Base-by-base conservation (phyloP, 2,888 invertebrate genomes). In the Drosophila barbarae region DNA sequence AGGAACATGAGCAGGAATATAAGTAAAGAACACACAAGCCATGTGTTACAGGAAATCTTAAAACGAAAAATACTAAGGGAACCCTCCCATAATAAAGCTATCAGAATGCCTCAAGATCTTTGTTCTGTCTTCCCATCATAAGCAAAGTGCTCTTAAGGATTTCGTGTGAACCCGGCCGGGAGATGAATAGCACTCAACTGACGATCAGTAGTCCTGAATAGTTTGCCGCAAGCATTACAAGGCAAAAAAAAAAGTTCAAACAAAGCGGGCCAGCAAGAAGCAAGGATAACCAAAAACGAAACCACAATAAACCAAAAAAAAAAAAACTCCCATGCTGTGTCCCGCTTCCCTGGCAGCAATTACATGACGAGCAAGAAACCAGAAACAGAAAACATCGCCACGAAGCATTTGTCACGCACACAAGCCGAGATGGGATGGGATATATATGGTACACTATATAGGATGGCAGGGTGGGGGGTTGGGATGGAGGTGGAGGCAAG, bases 391-490 rank as follows among this genome's bases (percentile, higher is more conserved):
- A 79, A 73, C 69, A 72, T 75, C 72, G 71, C 66, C 74, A 66
- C 65, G 58, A 41, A 63, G 83, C 73, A 84, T 85, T 85, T 86
- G 85, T 83, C 87, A 86, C 74, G 81, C 85, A 84, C 74, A 72
- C 59, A 51, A 42, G 49, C 50, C 36, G 68, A 38, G 30, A 26
- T 47, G 63, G 61, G 13, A 61, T 13, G 65, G 65, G 49, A 36
- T 41, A 35, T 28, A 35, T 28, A 18, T 18, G 18, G 18, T 18
- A 5, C 30, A 47, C 46, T 47, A 21, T 38, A n/a, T 39, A 3
- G 35, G 49, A 55, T 13, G 52, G 38, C 41, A 28, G 42, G 42
- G 26, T 5, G 26, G 47, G 32, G 15, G 50, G n/a, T n/a, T 12
- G 32, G 21, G 50, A 12, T n/a, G n/a, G 32, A 28, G 30, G 51